Evolutionary conservation across 2,797 vertebrate genomes (phyloP).

Genomic region (Jordanella pulchra): DNA sequence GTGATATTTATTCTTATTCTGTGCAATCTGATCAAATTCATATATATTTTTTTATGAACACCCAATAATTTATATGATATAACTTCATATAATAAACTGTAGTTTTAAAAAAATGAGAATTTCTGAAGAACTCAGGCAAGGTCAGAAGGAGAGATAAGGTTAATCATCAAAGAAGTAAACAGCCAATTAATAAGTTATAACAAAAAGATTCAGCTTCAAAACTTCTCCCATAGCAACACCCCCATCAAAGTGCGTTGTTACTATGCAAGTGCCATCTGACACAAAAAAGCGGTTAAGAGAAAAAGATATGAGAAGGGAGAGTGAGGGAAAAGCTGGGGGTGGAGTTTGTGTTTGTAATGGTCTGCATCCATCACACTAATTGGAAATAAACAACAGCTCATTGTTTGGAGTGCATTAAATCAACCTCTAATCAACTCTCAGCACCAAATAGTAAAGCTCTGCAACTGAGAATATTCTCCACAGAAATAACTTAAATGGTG

Average conservation of each 20-base stretch:
- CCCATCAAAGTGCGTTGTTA: constrained; percentile 49
- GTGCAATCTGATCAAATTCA: not conserved
- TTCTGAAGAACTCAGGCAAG: not conserved
- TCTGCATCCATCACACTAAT: constrained; percentile 73
- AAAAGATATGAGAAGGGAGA: constrained; percentile 19
- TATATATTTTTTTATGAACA: not conserved
- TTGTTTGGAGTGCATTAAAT: constrained; percentile 74
- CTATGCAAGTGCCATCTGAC: constrained; percentile 34
- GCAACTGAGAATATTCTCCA: constrained; percentile 41
- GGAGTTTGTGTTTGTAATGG: constrained; percentile 50
- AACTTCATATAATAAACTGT: too few relatives aligned
- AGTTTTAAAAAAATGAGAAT: constrained; percentile 4
- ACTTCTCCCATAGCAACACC: constrained; percentile 58
- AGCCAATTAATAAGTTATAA: constrained; percentile 60
- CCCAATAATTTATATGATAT: not conserved
- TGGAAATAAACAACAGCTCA: constrained; percentile 70
- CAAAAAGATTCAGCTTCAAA: constrained; percentile 36
- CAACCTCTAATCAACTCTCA: constrained; percentile 68
- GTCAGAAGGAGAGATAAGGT: constrained; percentile 24
- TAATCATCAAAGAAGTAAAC: constrained; percentile 36
- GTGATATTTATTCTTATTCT: not conserved
- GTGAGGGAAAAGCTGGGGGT: constrained; percentile 8
- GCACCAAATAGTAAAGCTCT: constrained; percentile 33
- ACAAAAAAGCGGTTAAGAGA: constrained; percentile 9
- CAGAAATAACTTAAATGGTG: constrained; percentile 62